These are phyloP conservation scores for Salpingus planirostris DNA, from an alignment of 2,888 invertebrate genomes.

Conservation along the genomic window DNA sequence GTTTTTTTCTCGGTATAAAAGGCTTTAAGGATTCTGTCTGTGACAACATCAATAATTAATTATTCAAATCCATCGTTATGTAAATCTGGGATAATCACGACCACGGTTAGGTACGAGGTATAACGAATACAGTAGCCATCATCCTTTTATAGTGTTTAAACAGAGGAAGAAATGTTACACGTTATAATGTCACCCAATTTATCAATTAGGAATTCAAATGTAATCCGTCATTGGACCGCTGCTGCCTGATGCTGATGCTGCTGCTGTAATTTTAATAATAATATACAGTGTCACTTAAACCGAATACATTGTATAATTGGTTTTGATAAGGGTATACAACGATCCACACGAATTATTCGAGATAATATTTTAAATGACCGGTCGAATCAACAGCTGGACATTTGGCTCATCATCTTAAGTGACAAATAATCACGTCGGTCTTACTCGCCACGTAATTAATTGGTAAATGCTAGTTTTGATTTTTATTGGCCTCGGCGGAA, in stretches of 20 bases:
- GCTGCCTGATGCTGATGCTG: too few relatives aligned
- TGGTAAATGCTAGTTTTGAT: slow-evolving; percentile 40
- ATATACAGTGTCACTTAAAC: slow-evolving; percentile 40
- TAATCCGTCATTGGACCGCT: slow-evolving; percentile 37
- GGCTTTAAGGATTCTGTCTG: not conserved
- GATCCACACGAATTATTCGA: slow-evolving; percentile 17
- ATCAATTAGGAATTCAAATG: slow-evolving; percentile 40
- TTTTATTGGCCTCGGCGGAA: slow-evolving; percentile 34
- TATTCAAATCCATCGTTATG: slow-evolving; percentile 7
- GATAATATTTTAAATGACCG: too few relatives aligned
- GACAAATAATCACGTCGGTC: slow-evolving; percentile 41
- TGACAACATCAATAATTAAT: slow-evolving; percentile 10
- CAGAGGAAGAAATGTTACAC: slow-evolving; percentile 13
- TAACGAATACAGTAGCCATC: slow-evolving; percentile 4
- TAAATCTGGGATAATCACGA: slow-evolving; percentile 10
- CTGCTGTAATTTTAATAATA: slow-evolving; percentile 41
- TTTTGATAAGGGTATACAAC: slow-evolving; percentile 41
- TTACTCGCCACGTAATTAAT: slow-evolving; percentile 38
- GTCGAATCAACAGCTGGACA: too few relatives aligned
- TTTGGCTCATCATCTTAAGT: slow-evolving; percentile 40
- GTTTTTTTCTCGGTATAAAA: not conserved
- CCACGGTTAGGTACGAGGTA: too few relatives aligned
- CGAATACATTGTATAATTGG: slow-evolving; percentile 42
- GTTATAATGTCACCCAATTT: slow-evolving; percentile 38
- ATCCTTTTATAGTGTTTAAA: slow-evolving; percentile 9